Evolutionary conservation across 2,113 vertebrate species (phyloP), one percentile per base, ranked within the genome.

Genomic region (Trichechus manatus): DNA sequence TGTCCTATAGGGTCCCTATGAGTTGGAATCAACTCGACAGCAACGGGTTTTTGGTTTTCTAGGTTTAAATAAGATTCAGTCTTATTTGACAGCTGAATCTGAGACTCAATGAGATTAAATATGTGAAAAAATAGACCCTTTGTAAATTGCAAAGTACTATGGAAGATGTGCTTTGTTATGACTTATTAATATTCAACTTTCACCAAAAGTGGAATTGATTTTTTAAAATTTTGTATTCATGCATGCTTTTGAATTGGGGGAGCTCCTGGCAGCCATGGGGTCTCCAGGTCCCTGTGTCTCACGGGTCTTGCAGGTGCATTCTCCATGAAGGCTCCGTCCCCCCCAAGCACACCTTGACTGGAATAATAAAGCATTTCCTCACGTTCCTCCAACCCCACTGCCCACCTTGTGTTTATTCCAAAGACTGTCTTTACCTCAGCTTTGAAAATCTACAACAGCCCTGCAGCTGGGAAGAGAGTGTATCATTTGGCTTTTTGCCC

Each of bases 401-500:
- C 70, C 75, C 84, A 97, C 50, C 90, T 97, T 95, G 78, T 77
- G 88, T 95, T 97, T 96, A 95, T 95, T 97, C 93, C 63, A 92
- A 96, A 95, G 95, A 75, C 93, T 97, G 91, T 88, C 92, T 97
- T 94, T 96, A 93, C 95, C 82, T 92, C 74, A 86, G 96, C 92
- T 98, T 97, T 98, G 96, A 97, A 97, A 97, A 97, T 87, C 83
- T 89, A 80, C 94, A 97, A 70, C 82, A 94, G 70, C 87, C 68
- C 83, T 95, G 68, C 14, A 96, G 94, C 97, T 97, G 93, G 86
- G 87, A 98, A 97, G 89, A 91, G 84, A 92, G 93, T 93, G 93
- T 81, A 98, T 82, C 44, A 66, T 96, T 98, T 98, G 98, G 98
- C 97, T 98, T 98, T 98, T 97, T 98, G 97, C 98, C 98, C 97